Evolutionary conservation across 2,113 vertebrate species (phyloP).

Genomic region (Macrotus californicus): DNA sequence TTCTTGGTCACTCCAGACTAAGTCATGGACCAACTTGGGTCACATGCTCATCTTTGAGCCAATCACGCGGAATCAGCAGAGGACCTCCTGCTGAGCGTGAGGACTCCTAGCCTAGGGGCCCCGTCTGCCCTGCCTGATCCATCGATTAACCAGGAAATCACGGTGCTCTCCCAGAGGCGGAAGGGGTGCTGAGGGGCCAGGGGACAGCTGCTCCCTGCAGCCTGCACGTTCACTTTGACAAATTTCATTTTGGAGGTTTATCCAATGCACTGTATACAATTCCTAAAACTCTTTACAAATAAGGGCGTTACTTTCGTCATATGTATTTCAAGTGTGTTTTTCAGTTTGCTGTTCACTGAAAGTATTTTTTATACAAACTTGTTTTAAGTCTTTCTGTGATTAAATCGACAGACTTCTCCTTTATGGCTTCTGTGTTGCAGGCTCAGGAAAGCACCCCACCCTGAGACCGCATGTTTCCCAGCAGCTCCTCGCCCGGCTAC

Average conservation of each 20-base stretch:
- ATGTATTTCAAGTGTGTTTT: neutral
- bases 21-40: neutral
- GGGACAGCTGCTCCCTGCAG: fast-evolving
- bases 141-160: fast-evolving
- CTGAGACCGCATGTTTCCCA: neutral
- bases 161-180: no score
- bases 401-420: neutral
- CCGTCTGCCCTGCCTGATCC: neutral
- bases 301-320: neutral
- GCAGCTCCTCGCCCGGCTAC: neutral
- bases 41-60: neutral
- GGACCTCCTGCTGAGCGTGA: neutral
- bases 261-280: fast-evolving
- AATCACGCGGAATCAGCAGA: neutral
- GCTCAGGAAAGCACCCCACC: neutral
- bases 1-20: neutral
- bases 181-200: fast-evolving
- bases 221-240: fast-evolving
- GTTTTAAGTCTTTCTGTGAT: neutral
- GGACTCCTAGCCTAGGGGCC: no score
- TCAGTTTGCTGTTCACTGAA: neutral
- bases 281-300: neutral
- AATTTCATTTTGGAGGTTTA: fast-evolving
- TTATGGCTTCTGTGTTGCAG: neutral
- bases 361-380: neutral